Percentiles rank a stretch among this genome's conserved stretches.
phyloP scores from a whole-genome alignment of 2,113 vertebrate species.

The Nothoprocta perdicaria region DNA sequence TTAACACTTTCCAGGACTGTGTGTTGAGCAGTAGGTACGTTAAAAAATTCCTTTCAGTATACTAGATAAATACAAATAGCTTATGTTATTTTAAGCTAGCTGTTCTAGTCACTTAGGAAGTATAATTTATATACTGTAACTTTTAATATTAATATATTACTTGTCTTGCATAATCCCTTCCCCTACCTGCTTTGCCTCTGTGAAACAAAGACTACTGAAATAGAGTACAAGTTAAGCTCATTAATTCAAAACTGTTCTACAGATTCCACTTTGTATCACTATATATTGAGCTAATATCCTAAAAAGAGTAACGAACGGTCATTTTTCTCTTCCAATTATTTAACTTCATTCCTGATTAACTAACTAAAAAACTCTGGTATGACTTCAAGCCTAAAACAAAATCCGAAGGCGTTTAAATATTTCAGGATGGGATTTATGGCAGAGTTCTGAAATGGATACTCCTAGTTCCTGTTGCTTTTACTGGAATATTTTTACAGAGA shows the following conservation, averaged over 20 bases:
- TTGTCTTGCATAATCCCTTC: neutral
- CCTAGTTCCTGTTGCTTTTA: constrained; percentile 75
- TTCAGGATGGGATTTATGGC: constrained; percentile 68
- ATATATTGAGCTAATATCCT: neutral
- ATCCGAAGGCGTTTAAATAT: constrained; percentile 58
- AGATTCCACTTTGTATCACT: neutral
- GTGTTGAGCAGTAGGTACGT: neutral
- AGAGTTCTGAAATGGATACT: constrained; percentile 69
- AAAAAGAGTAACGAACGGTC: neutral
- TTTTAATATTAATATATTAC: neutral
- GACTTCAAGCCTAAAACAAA: constrained; percentile 56
- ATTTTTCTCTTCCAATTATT: neutral
- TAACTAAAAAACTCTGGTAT: constrained; percentile 20
- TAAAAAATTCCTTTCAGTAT: neutral
- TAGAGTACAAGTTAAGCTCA: neutral
- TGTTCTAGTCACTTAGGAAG: neutral
- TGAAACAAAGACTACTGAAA: neutral
- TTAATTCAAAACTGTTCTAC: neutral
- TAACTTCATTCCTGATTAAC: neutral
- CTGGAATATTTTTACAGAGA: constrained; percentile 74
- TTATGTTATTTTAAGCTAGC: neutral
- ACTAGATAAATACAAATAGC: neutral
- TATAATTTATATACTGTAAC: neutral
- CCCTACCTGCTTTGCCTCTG: neutral
- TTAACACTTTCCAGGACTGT: neutral